Evolutionary conservation across 2,113 vertebrate species (phyloP), one percentile per base, ranked within the genome.

Genomic region (Mohoua ochrocephala): DNA sequence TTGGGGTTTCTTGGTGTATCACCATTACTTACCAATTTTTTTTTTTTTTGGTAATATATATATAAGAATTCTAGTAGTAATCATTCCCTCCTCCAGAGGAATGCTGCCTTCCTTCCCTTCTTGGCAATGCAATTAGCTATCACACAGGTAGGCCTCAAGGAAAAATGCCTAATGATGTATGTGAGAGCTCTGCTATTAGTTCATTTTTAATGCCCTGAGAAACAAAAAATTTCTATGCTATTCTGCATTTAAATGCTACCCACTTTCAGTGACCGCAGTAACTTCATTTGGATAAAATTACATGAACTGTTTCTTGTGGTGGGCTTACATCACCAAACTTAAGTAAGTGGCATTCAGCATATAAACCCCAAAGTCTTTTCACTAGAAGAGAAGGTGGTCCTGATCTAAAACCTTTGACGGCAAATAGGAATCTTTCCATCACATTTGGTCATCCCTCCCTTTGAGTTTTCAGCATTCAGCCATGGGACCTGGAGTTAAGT

Each of bases 371-470:
- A 65, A 91, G 23, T 49, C 37, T 76, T 79, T 82, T 65, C 39
- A 30, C 39, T 61, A 39, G 24, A 82, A 47, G 13, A 89, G 47
- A 90, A 63, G 16, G 4, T 5, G 18, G 14, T 76, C 59, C 49
- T 41, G 17, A 42, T 75, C 26, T 73, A 67, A 80, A 82, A 33
- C 8, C 7, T 39, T 33, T 7, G 35, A 50, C 65, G 24, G n/a
- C 49, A 60, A 65, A 45, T 4, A 41, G 53, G 28, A 89, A 67
- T 53, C 23, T 47, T 54, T 42, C 45, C 7, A 17, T 54, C 0
- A 2, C 0, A 1, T 41, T 83, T 7, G 1, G 41, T 49, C 45
- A 68, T 41, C 21, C 16, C 9, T 45, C 5, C 5, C n/a, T 73
- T 45, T 47, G 39, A 39, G 42, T 60, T 84, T 94, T 69, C n/a